Evolutionary conservation across 2,888 invertebrate species (phyloP), one percentile per base, ranked within the genome.

Genomic region (Drosophila diplacantha): DNA sequence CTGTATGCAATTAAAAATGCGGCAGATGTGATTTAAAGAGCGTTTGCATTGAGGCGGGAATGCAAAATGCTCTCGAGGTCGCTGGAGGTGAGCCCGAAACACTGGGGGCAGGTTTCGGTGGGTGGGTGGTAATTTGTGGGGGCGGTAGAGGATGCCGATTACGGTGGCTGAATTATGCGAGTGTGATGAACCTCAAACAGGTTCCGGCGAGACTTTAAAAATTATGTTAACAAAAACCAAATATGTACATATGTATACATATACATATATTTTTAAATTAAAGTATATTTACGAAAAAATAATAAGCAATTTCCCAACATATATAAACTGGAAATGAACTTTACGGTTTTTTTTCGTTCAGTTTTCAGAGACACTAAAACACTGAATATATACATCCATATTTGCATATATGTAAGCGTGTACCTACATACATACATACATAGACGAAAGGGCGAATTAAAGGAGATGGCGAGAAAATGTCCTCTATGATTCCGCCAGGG

Each of bases 1-100:
- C 31, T 46, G 65, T 55, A 9, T 24, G 32, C 18, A 31, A 39
- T 54, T 65, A 26, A 35, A 65, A 65, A 66, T 65, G 39, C 66
- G 66, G 38, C 56, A 55, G 47, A 75, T 75, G 75, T 65, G 75
- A 78, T 78, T 81, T 73, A 60, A 67, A 75, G 81, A 78, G 81
- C 79, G 73, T 78, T 75, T 81, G 70, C 81, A 81, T 75, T 70
- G 78, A 47, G 63, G 51, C 66, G 58, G 60, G 59, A 56, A 39
- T 29, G 43, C 14, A 46, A 14, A 22, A 44, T 59, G 44, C 49
- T 37, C 49, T 39, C 57, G 57, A 66, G 67, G 57, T 35, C 63
- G 60, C 60, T 61, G 60, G 60, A 61, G 41, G 63, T n/a, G 51
- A 35, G 31, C 35, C 50, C 35, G 63, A 29, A 34, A 22, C 38